Percentiles rank a stretch among this genome's conserved stretches.
These are phyloP conservation scores for Drosophila tripunctata DNA, from an alignment of 2,888 invertebrate species.

Conservation along the genomic window DNA sequence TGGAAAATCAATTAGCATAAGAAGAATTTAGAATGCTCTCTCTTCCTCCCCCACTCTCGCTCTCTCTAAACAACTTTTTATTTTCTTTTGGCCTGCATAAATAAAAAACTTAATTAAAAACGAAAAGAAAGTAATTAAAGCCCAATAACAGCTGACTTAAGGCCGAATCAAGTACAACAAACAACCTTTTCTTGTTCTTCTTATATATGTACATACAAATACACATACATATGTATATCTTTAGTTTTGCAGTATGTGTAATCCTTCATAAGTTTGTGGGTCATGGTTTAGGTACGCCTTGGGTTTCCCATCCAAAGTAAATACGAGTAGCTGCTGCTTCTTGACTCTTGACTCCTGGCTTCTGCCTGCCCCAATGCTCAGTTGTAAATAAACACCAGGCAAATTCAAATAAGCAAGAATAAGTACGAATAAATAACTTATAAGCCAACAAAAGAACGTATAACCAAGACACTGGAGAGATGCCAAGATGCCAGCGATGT, in stretches of 20 bases:
- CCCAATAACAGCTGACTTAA: constrained; percentile 45
- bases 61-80: constrained; percentile 15
- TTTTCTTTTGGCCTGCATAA: constrained; percentile 59
- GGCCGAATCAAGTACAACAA: constrained; percentile 16
- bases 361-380: constrained; percentile 63
- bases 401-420: constrained; percentile 80
- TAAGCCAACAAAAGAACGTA: constrained; percentile 51
- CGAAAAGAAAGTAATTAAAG: constrained; percentile 69
- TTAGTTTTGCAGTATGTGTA: too few species aligned
- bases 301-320: constrained; percentile 43
- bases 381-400: constrained; percentile 74
- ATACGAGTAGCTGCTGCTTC: constrained; percentile 20
- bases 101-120: constrained; percentile 77
- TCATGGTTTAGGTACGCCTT: not conserved
- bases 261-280: constrained; percentile 7
- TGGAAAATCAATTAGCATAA: constrained; percentile 67
- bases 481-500: constrained; percentile 1
- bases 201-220: too few species aligned
- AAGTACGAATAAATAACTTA: constrained; percentile 78
- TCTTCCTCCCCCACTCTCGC: too few species aligned
- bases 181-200: constrained; percentile 9
- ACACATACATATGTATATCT: too few species aligned
- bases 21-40: constrained; percentile 23
- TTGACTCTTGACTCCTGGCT: constrained; percentile 13
- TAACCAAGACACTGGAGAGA: constrained; percentile 14